Percentiles rank a stretch among this genome's conserved stretches.
These are phyloP conservation scores for Cinclus mexicanus DNA, from an alignment of 2,113 vertebrate genomes.

Conservation along the genomic window DNA sequence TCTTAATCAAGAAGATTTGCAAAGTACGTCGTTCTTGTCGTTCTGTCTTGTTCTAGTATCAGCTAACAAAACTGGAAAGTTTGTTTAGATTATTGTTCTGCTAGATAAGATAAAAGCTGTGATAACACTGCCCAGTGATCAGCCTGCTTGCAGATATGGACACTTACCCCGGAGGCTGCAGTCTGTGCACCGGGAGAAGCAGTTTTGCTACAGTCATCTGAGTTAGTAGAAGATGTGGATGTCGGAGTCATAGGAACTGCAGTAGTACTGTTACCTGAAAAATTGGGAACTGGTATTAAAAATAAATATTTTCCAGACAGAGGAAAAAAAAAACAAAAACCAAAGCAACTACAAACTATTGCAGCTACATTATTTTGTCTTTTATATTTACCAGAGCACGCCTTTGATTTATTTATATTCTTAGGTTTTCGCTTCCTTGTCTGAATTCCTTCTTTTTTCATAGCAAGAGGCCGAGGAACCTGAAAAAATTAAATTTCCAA, in stretches of 20 bases:
- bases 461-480: constrained; percentile 96
- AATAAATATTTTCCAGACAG: not conserved
- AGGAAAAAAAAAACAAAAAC: not conserved
- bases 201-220: constrained; percentile 94
- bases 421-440: constrained; percentile 99
- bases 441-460: constrained; percentile 99
- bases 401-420: constrained; percentile 92
- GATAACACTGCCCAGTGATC: constrained; percentile 65
- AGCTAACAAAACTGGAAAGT: constrained; percentile 74
- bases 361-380: not conserved
- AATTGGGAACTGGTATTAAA: not conserved
- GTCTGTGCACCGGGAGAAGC: constrained; percentile 87
- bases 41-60: constrained; percentile 72
- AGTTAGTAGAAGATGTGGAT: constrained; percentile 94
- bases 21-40: constrained; percentile 68
- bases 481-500: constrained; percentile 61
- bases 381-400: constrained; percentile 87
- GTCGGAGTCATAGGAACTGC: constrained; percentile 96
- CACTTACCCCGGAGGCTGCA: constrained; percentile 83
- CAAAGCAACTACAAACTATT: not conserved
- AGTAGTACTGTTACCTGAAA: constrained; percentile 87
- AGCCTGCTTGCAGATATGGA: not conserved
- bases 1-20: constrained; percentile 74
- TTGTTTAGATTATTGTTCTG: constrained; percentile 78
- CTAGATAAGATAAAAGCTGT: constrained; percentile 79